A percentile compares a stretch with the other conserved stretches of the same genome.
phyloP scores from a whole-genome alignment of 2,113 vertebrate genomes.

The Theristicus caerulescens region DNA sequence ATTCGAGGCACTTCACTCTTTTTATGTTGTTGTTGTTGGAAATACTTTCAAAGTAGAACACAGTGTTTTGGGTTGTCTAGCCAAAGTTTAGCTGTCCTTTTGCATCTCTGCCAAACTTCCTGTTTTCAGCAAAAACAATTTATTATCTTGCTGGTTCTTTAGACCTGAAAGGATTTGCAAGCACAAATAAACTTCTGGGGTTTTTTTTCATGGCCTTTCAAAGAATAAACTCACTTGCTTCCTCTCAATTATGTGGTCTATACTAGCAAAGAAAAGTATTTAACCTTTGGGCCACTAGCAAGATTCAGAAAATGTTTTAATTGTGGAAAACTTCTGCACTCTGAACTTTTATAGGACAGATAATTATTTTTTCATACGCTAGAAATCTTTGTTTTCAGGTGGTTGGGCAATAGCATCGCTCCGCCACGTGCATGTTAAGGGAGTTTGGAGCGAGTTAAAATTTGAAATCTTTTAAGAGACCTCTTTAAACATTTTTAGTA shows the following conservation, averaged over 20 bases:
- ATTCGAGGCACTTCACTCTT: slow-evolving; percentile 47
- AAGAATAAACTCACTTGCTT: slow-evolving; percentile 64
- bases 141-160: slow-evolving; percentile 77
- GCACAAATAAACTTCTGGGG: slow-evolving; percentile 67
- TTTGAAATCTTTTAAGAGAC: not conserved
- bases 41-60: slow-evolving; percentile 74
- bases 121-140: slow-evolving; percentile 82
- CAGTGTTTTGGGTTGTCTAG: slow-evolving; percentile 72
- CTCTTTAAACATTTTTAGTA: slow-evolving; percentile 32
- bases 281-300: slow-evolving; percentile 67
- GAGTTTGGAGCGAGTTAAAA: slow-evolving; percentile 16
- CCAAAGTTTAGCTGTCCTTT: slow-evolving; percentile 80
- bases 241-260: slow-evolving; percentile 58
- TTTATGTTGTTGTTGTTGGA: slow-evolving; percentile 33
- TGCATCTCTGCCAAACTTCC: slow-evolving; percentile 80
- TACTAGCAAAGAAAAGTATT: slow-evolving; percentile 50
- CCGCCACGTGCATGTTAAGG: not conserved
- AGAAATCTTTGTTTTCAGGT: slow-evolving; percentile 63
- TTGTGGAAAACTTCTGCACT: slow-evolving; percentile 63
- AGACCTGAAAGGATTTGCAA: slow-evolving; percentile 71
- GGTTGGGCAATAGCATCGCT: slow-evolving; percentile 40
- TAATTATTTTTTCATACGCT: slow-evolving; percentile 37
- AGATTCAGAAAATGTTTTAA: slow-evolving; percentile 70
- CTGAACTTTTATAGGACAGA: slow-evolving; percentile 60
- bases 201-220: slow-evolving; percentile 60